Base-by-base conservation (phyloP, 1,140 invertebrate species). In the Schlechtendalia chinensis region DNA sequence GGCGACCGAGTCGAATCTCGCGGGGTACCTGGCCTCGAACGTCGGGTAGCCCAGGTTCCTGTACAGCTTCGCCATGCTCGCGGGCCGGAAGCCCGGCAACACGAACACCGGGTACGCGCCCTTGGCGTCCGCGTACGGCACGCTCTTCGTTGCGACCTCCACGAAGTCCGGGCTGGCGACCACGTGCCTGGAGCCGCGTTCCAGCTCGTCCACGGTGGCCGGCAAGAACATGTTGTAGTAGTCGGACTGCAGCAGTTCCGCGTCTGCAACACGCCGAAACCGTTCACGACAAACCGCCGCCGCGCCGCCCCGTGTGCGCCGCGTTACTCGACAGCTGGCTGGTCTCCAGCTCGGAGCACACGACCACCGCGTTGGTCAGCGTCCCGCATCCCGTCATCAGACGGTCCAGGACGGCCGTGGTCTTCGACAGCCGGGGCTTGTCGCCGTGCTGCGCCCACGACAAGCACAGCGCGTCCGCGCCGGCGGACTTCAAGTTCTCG, bases 1-100 rank as follows among this genome's bases (percentile, higher is more conserved):
- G 8, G 81, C 17, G 5, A 82, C 29, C 0, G 81, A 81, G 14
- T 56, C 54, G 16, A 82, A 81, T 50, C 59, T 67, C 1, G 59
- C 12, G 2, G 81, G 81, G 12, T 81, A 50, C 22, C 59, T 27
- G 19, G 81, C 81, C n/a, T 71, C 69, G 22, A 82, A 82, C 14
- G 77, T 50, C 16, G 81, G 81, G 19, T 82, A 80, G 0, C 29
- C 32, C 14, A 82, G 14, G 14, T 72, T 80, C 2, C 17, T 32
- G 27, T 50, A 47, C 12, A 82, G 5, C 11, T 65, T 54, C 39
- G 11, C 19, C 19, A 82, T 17, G 16, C 14, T 11, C 6, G 47
- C 16, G 17, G 81, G 54, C 17, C 39, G 59, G 39, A 82, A 81
- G 19, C 81, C 81, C 5, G 77, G 77, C 14, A 82, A 8, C 6